phyloP scores from a whole-genome alignment of 2,113 vertebrate genomes.

The Manacus vitellinus region DNA sequence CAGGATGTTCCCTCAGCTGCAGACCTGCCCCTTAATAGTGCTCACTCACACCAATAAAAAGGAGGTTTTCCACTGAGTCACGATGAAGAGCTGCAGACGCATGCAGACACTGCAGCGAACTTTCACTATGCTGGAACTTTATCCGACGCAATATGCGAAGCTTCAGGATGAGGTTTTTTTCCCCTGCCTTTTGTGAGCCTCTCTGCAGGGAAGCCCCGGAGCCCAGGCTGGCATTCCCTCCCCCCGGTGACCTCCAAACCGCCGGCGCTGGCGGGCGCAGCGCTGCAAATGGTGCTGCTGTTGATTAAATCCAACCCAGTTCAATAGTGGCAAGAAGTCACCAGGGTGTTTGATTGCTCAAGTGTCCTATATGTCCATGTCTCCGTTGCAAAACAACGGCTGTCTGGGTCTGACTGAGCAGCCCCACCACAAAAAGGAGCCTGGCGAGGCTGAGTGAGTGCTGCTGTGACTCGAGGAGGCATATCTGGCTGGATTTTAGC shows the following conservation, averaged over 20 bases:
- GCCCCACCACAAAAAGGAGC: background rate
- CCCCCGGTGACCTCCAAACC: background rate
- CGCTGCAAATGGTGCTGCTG: background rate
- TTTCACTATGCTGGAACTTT: background rate
- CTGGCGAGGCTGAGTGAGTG: rapidly evolving
- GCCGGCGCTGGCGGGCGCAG: background rate
- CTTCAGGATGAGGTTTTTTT: background rate
- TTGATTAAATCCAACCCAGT: slow-evolving; percentile 8
- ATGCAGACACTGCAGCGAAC: background rate
- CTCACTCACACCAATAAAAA: slow-evolving; percentile 1
- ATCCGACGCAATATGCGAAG: background rate
- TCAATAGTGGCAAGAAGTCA: background rate
- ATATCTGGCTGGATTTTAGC: background rate
- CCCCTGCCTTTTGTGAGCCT: background rate
- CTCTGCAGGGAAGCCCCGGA: background rate
- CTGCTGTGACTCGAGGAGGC: background rate
- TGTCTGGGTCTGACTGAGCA: background rate
- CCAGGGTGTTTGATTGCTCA: background rate
- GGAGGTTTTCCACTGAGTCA: slow-evolving; percentile 39
- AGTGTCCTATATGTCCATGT: background rate
- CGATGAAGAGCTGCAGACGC: slow-evolving; percentile 2
- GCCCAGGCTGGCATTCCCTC: background rate
- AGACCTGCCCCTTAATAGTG: background rate
- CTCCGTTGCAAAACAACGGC: background rate
- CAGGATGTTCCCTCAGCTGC: background rate